Percentiles rank a stretch among this genome's conserved stretches.
Evolutionary conservation across 2,888 invertebrate genomes (phyloP).

Genomic region (Danaus chrysippus): DNA sequence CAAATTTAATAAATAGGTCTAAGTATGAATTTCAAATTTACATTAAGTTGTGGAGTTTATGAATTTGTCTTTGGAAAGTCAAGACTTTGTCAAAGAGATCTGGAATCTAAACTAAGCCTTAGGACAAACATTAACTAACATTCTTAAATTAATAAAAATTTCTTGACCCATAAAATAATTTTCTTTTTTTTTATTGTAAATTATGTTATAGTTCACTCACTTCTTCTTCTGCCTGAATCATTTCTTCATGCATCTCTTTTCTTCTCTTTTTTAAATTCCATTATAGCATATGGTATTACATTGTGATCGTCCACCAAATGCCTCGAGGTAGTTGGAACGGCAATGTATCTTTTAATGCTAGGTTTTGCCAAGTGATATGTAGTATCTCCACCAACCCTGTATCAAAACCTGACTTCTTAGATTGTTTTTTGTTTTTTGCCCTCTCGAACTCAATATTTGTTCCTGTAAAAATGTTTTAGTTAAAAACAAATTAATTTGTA

Average conservation of each 20-base stretch:
- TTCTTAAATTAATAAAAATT: no score
- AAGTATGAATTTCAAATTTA: no score
- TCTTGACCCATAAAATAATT: no score
- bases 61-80: no score
- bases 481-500: background rate
- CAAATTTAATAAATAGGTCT: no score
- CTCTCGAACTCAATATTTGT: constrained; percentile 83
- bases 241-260: constrained; percentile 77
- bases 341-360: constrained; percentile 85
- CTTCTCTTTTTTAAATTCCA: constrained; percentile 49
- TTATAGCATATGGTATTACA: constrained; percentile 74
- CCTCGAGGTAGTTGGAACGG: constrained; percentile 90
- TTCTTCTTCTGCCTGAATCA: constrained; percentile 79
- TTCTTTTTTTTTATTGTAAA: no score
- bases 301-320: constrained; percentile 80
- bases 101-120: no score
- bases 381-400: constrained; percentile 82
- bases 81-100: no score
- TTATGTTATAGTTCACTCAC: constrained; percentile 54
- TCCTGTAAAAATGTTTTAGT: constrained; percentile 68
- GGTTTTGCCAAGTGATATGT: constrained; percentile 85
- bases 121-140: no score
- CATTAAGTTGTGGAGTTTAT: no score
- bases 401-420: constrained; percentile 81
- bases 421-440: constrained; percentile 81